Evolutionary conservation across 2,888 invertebrate species (phyloP), one percentile per base, ranked within the genome.

Genomic region (Lasioglossum morio): DNA sequence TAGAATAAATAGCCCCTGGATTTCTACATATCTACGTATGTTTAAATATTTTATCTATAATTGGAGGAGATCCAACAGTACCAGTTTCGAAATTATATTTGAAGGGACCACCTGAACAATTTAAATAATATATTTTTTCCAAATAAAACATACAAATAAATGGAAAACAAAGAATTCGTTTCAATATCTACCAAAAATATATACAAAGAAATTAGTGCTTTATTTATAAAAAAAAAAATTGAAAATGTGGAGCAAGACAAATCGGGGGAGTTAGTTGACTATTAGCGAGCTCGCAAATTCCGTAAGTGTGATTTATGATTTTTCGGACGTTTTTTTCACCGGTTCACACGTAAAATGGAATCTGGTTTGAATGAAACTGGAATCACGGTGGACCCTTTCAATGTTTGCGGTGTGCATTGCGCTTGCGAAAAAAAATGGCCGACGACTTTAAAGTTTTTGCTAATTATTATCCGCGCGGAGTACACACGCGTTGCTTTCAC

Each of bases 351-450:
- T 19, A n/a, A 27, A 53, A 34, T 60, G 34, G 30, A 60, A 53
- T 81, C 72, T 30, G 75, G 40, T 72, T 72, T 48, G 81, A 43
- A 81, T 74, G 74, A 72, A 81, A 48, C 40, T 48, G 75, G 75
- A 76, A 76, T 81, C 82, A 40, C 75, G 37, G n/a, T 30, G 46
- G 23, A 37, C 66, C 46, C 77, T 27, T 43, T 63, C 19, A 60
- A 30, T 30, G 30, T 16, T 19, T n/a, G 30, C 14, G 14, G 4
- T 27, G 73, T 63, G 77, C 46, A 74, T 70, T 48, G 27, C 40
- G 43, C 27, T 4, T 8, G 43, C 23, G 12, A 37, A 37, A 37
- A 37, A 82, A 77, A 76, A 82, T 70, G 2, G 14, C 2, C 2
- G 23, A 0, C 4, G 53, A 69, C 82, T 82, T 57, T 53, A 43